These are phyloP conservation scores for Lepus timidus DNA, from an alignment of 2,113 vertebrate species.

Conservation along the genomic window DNA sequence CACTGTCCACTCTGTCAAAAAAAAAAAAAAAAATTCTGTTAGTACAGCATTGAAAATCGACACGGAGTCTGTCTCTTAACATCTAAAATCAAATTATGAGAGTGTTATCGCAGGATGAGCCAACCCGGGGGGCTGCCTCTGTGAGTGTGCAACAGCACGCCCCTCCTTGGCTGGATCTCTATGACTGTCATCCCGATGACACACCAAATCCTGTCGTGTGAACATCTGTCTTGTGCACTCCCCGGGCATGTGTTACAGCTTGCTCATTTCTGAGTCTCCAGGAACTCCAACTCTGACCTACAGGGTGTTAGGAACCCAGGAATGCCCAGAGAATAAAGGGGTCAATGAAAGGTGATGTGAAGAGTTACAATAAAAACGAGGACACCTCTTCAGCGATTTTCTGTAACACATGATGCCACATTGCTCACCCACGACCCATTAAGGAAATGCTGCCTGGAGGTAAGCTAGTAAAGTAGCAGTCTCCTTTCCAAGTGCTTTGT, in stretches of 20 bases:
- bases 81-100: neutral
- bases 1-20: too few relatives aligned
- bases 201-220: neutral
- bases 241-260: neutral
- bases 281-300: neutral
- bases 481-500: neutral
- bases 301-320: neutral
- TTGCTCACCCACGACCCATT: neutral
- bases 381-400: neutral
- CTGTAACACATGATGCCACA: neutral
- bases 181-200: neutral
- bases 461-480: conserved; percentile 4
- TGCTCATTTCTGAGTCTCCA: neutral
- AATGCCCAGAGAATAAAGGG: neutral
- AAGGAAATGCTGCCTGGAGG: neutral
- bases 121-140: neutral
- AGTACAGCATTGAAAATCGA: neutral
- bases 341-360: neutral
- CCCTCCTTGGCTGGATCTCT: neutral
- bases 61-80: neutral
- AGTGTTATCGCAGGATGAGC: neutral
- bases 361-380: neutral
- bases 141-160: neutral
- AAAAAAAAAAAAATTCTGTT: too few relatives aligned
- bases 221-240: neutral